Percentiles rank a stretch among this genome's conserved stretches.
Evolutionary conservation across 2,888 invertebrate genomes (phyloP).

Genomic region (Epinotia ramella): DNA sequence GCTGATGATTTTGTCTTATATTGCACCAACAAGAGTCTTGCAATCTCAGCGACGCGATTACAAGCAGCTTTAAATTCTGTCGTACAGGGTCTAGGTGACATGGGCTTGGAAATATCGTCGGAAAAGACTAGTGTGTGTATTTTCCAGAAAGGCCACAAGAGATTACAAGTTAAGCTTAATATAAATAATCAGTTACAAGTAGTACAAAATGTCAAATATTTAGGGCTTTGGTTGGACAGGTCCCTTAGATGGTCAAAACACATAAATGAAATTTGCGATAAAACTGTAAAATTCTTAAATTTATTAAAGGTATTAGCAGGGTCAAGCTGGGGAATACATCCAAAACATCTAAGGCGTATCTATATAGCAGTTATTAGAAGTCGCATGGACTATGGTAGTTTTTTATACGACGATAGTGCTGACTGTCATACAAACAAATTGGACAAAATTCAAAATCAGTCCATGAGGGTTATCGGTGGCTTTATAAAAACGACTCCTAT

Average conservation of each 20-base stretch:
- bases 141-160: background rate
- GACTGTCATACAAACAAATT: conserved; percentile 7
- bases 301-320: conserved; percentile 1
- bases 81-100: background rate
- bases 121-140: background rate
- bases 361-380: conserved; percentile 11
- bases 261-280: conserved; percentile 1
- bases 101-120: background rate
- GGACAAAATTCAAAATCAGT: conserved; percentile 16
- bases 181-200: background rate
- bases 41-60: background rate
- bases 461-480: conserved; percentile 3
- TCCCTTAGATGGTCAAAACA: too few relatives aligned
- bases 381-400: background rate
- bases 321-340: conserved; percentile 3
- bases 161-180: background rate
- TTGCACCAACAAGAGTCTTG: background rate
- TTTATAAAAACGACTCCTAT: conserved; percentile 5
- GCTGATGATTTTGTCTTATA: conserved; percentile 9
- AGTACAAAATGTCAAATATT: conserved; percentile 3
- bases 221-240: background rate
- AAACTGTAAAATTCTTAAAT: background rate
- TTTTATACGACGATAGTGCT: conserved; percentile 10
- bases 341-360: conserved; percentile 5
- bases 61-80: background rate